Conservation (phyloP, 2,888 invertebrate species). For the Nomada ferruginata region DNA sequence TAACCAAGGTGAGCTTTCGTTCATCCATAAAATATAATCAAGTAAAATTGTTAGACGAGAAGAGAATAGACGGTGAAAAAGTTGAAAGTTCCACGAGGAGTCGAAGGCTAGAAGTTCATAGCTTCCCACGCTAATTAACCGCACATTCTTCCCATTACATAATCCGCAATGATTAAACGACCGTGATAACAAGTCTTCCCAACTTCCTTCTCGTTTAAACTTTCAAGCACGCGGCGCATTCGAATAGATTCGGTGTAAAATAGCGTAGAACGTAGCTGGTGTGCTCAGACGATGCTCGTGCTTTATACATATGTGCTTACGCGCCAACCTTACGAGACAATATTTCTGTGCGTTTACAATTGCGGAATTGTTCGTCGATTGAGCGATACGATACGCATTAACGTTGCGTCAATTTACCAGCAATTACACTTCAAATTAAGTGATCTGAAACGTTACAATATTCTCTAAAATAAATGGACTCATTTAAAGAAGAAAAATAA, state of each 20-base stretch:
- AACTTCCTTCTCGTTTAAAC: slow-evolving; percentile 54
- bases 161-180: slow-evolving; percentile 56
- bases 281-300: background rate
- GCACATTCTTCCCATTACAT: slow-evolving; percentile 55
- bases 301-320: background rate
- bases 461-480: background rate
- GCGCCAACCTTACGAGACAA: slow-evolving; percentile 8
- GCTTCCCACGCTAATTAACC: slow-evolving; percentile 54
- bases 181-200: slow-evolving; percentile 58
- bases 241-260: slow-evolving; percentile 51
- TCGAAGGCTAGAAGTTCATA: slow-evolving; percentile 44
- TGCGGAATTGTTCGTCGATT: slow-evolving; percentile 29
- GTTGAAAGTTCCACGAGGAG: slow-evolving; percentile 33
- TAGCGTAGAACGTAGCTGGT: slow-evolving; percentile 21
- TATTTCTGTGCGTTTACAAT: slow-evolving; percentile 11
- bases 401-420: background rate
- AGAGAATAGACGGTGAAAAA: background rate
- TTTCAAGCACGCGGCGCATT: slow-evolving; percentile 50
- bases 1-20: background rate
- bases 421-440: background rate
- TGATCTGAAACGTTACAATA: background rate
- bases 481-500: background rate
- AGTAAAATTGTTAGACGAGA: slow-evolving; percentile 7
- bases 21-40: slow-evolving; percentile 27
- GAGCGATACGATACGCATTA: background rate